A percentile compares a stretch with the other conserved stretches of the same genome.
These are phyloP conservation scores for Meteorus cinctellus DNA, from an alignment of 2,888 invertebrate species.

Conservation along the genomic window DNA sequence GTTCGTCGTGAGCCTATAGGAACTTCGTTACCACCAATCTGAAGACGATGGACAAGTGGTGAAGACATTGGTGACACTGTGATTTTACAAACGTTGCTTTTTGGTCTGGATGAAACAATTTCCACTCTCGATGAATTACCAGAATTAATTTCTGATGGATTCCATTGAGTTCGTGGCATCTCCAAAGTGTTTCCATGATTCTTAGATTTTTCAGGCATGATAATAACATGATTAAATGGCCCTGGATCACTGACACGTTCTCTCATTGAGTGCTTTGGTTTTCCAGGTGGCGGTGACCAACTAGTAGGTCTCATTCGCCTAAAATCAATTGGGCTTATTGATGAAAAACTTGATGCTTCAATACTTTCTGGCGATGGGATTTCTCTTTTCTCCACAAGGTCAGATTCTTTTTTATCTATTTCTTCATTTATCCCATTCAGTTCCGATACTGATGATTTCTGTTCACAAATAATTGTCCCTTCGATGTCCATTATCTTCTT, in stretches of 20 bases:
- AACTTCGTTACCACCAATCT: slow-evolving; percentile 59
- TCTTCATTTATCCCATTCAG: slow-evolving; percentile 18
- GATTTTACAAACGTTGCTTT: slow-evolving; percentile 68
- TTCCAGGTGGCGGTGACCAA: slow-evolving; percentile 69
- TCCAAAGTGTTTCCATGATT: background rate
- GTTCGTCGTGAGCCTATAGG: slow-evolving; percentile 81
- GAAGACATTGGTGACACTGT: slow-evolving; percentile 65
- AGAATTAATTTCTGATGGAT: slow-evolving; percentile 28
- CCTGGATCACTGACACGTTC: slow-evolving; percentile 54
- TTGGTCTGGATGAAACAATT: slow-evolving; percentile 50
- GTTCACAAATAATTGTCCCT: background rate
- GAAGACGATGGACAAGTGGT: slow-evolving; percentile 69
- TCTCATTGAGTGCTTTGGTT: slow-evolving; percentile 56
- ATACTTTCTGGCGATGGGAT: slow-evolving; percentile 38
- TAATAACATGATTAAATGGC: slow-evolving; percentile 37
- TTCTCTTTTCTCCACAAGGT: slow-evolving; percentile 53
- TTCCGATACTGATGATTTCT: slow-evolving; percentile 5
- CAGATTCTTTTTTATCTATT: slow-evolving; percentile 39
- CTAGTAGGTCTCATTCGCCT: slow-evolving; percentile 68
- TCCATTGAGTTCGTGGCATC: slow-evolving; percentile 29
- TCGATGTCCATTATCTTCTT: background rate
- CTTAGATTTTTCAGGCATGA: slow-evolving; percentile 32
- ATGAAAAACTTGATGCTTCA: slow-evolving; percentile 1
- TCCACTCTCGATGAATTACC: slow-evolving; percentile 57
- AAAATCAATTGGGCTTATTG: slow-evolving; percentile 56